phyloP scores from a whole-genome alignment of 2,113 vertebrate genomes.

The Podarcis raffonei region DNA sequence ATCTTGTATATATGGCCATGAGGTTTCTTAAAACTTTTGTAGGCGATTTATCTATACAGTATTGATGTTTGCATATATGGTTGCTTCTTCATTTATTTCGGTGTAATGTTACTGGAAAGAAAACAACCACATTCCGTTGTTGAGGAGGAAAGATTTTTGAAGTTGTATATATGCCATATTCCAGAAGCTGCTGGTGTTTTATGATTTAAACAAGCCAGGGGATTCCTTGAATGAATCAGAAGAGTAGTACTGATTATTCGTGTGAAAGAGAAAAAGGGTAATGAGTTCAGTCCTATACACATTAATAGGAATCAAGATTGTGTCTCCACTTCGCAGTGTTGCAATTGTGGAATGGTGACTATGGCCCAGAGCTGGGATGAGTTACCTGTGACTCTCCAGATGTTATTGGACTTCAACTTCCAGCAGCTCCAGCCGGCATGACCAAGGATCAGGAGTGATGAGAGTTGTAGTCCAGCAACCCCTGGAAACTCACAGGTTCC shows the following conservation, averaged over 20 bases:
- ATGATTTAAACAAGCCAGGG: slow-evolving; percentile 29
- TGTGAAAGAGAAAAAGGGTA: not conserved
- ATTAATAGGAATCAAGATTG: not conserved
- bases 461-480: too few relatives aligned
- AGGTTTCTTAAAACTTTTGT: not conserved
- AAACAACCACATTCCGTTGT: slow-evolving; percentile 56
- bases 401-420: too few relatives aligned
- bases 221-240: not conserved
- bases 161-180: slow-evolving; percentile 54
- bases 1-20: not conserved
- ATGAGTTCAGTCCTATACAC: not conserved
- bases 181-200: not conserved
- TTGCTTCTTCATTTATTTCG: not conserved
- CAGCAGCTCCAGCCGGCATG: too few relatives aligned
- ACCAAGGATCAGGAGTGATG: too few relatives aligned
- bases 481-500: too few relatives aligned
- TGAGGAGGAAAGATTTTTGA: slow-evolving; percentile 45
- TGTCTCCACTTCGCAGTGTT: not conserved
- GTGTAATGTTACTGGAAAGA: not conserved
- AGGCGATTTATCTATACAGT: not conserved
- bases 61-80: not conserved
- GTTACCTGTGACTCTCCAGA: too few relatives aligned
- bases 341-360: too few relatives aligned
- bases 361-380: too few relatives aligned
- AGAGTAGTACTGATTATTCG: not conserved